These are phyloP conservation scores for Bucco capensis DNA, from an alignment of 2,113 vertebrate species.

Conservation along the genomic window DNA sequence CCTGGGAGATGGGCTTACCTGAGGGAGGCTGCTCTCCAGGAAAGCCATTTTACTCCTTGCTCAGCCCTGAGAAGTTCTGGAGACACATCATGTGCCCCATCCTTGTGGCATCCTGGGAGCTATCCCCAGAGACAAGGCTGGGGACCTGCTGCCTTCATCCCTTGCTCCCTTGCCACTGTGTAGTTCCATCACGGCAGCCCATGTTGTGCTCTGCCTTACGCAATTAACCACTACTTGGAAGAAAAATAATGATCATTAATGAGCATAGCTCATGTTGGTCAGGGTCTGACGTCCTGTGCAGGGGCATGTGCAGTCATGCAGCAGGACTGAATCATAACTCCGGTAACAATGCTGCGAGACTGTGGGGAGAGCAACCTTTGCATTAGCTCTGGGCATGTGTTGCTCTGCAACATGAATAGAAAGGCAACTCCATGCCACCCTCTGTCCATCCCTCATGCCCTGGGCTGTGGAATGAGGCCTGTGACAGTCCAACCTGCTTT, in stretches of 20 bases:
- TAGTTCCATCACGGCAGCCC: background rate
- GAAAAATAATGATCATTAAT: conserved; percentile 9
- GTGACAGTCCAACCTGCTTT: background rate
- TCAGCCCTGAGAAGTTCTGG: background rate
- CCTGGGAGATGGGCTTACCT: background rate
- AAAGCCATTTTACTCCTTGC: background rate
- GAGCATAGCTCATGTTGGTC: background rate
- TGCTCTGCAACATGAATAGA: background rate
- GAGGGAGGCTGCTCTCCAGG: background rate
- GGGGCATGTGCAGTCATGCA: conserved; percentile 18
- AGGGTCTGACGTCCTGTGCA: background rate
- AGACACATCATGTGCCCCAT: background rate
- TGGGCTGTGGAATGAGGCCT: rapidly evolving
- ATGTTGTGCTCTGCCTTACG: rapidly evolving
- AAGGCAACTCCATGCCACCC: rapidly evolving
- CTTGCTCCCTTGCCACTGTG: rapidly evolving
- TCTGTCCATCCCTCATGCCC: rapidly evolving
- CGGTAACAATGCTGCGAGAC: background rate
- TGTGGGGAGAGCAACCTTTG: background rate
- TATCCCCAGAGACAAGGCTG: background rate
- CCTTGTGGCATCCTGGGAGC: background rate
- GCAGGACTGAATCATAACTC: background rate
- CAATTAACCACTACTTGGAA: background rate
- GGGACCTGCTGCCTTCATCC: background rate
- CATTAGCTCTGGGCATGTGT: background rate